Conservation (phyloP, 1,140 invertebrate genomes). For the Atta cephalotes region DNA sequence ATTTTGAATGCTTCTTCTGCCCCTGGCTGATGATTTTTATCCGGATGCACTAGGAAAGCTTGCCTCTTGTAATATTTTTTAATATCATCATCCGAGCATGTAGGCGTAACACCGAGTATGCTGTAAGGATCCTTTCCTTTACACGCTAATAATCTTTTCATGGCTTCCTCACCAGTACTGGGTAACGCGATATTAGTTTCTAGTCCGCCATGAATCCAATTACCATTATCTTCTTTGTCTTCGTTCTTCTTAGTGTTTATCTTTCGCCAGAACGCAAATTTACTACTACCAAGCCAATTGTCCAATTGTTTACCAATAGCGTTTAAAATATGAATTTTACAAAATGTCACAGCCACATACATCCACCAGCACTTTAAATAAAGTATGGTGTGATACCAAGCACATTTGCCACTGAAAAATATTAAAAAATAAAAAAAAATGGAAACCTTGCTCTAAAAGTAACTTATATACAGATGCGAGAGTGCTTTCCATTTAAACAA, state of each 20-base stretch:
- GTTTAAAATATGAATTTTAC: constrained; percentile 83
- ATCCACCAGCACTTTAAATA: constrained; percentile 84
- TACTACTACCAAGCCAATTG: constrained; percentile 87
- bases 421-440: background rate
- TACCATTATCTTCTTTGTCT: constrained; percentile 81
- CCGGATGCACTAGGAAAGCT: constrained; percentile 97
- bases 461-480: background rate
- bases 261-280: constrained; percentile 88
- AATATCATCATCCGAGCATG: constrained; percentile 96
- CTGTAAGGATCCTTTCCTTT: constrained; percentile 98
- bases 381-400: constrained; percentile 82
- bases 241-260: constrained; percentile 87
- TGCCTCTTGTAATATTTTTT: constrained; percentile 97
- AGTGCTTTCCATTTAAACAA: no score
- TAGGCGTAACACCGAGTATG: constrained; percentile 94
- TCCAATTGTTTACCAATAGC: constrained; percentile 87
- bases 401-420: constrained; percentile 82
- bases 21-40: constrained; percentile 97
- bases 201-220: constrained; percentile 87
- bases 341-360: constrained; percentile 80
- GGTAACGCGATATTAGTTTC: constrained; percentile 94
- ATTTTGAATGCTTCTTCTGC: constrained; percentile 99
- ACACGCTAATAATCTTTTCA: constrained; percentile 95
- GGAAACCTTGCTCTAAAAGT: background rate
- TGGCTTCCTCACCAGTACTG: constrained; percentile 96